Evolutionary conservation across 2,888 invertebrate species (phyloP).

Genomic region (Spialia ferax): DNA sequence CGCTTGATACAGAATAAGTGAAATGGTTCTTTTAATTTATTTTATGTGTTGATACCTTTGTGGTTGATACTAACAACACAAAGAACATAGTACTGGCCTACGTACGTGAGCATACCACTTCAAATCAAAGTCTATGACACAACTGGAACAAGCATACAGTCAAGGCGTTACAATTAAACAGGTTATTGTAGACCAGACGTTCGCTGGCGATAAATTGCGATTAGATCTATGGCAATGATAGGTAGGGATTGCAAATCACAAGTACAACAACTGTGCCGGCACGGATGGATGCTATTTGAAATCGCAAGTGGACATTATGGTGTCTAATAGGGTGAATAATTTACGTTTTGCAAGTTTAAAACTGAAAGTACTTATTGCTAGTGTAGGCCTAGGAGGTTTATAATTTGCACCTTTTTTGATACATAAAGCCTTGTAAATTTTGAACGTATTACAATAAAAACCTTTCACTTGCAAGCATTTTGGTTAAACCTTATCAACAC

Average conservation of each 20-base stretch:
- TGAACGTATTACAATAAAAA: background rate
- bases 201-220: background rate
- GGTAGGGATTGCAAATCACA: slow-evolving; percentile 17
- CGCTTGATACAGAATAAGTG: no score
- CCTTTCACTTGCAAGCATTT: background rate
- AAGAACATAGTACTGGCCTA: no score
- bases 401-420: background rate
- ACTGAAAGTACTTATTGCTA: background rate
- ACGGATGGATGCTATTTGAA: slow-evolving; percentile 10
- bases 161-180: slow-evolving; percentile 5
- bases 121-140: background rate
- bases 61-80: no score
- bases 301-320: slow-evolving; percentile 8
- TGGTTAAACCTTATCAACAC: background rate
- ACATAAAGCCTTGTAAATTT: background rate
- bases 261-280: slow-evolving; percentile 1
- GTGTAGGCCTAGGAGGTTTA: no score
- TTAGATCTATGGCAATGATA: slow-evolving; percentile 12
- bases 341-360: background rate
- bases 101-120: no score
- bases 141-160: background rate
- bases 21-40: no score
- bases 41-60: no score
- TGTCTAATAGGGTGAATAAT: slow-evolving; percentile 8
- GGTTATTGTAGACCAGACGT: background rate